Percentiles rank a stretch among this genome's conserved stretches.
Evolutionary conservation across 2,888 invertebrate species (phyloP).

Genomic region (Coelinius sp.): DNA sequence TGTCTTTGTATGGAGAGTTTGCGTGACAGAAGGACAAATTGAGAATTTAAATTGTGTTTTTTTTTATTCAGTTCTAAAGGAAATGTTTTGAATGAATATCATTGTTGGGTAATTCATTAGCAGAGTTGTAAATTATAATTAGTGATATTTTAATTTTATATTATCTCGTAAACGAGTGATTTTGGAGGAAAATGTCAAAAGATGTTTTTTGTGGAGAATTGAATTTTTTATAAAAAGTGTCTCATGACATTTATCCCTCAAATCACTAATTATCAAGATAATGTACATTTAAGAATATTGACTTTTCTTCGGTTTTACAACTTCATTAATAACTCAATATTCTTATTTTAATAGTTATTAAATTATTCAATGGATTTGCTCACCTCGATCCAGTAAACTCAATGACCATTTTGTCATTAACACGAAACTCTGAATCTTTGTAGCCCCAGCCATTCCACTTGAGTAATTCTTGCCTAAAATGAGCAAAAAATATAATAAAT

Average conservation of each 20-base stretch:
- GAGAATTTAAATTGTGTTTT: background rate
- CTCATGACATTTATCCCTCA: no score
- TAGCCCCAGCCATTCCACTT: conserved; percentile 99
- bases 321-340: no score
- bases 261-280: no score
- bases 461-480: conserved; percentile 85
- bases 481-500: background rate
- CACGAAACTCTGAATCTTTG: conserved; percentile 89
- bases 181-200: no score
- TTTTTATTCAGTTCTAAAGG: background rate
- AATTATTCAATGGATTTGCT: conserved; percentile 40
- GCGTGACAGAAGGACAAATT: conserved; percentile 6
- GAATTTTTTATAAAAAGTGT: no score
- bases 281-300: no score
- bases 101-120: background rate
- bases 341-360: background rate
- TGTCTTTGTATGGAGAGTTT: background rate
- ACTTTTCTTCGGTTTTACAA: no score
- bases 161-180: no score
- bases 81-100: background rate
- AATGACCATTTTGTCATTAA: conserved; percentile 77
- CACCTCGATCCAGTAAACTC: conserved; percentile 90
- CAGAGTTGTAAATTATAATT: background rate
- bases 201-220: no score
- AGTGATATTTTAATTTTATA: no score